Evolutionary conservation across 2,888 invertebrate genomes (phyloP).

Genomic region (Phyto melanocephala): DNA sequence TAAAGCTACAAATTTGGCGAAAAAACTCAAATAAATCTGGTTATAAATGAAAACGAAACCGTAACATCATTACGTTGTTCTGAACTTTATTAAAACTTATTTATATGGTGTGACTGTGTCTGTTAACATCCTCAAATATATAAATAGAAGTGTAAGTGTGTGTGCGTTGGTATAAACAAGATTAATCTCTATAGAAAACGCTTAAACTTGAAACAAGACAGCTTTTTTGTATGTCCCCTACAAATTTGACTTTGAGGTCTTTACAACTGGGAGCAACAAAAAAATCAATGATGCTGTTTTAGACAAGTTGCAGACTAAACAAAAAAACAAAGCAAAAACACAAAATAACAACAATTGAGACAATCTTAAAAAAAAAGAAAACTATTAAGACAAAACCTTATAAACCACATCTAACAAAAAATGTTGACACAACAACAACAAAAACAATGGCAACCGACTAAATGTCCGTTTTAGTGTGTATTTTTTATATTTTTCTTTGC

Average conservation of each 20-base stretch:
- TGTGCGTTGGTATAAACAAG: not conserved
- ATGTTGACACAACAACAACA: not conserved
- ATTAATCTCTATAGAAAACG: not conserved
- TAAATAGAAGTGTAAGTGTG: not conserved
- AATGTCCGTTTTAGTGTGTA: not conserved
- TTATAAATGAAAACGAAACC: constrained; percentile 62
- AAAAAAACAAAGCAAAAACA: not conserved
- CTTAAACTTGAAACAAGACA: constrained; percentile 4
- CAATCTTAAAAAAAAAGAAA: not conserved
- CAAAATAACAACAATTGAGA: not conserved
- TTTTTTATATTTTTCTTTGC: not conserved
- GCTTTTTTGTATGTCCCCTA: not conserved
- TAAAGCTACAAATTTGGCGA: not conserved
- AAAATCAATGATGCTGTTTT: constrained; percentile 6
- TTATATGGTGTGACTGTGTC: not conserved
- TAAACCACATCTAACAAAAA: not conserved
- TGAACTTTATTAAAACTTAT: not conserved
- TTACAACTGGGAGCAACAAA: not conserved
- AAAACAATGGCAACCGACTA: not conserved
- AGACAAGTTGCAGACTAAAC: constrained; percentile 16
- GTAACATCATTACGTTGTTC: constrained; percentile 21
- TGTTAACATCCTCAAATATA: no score
- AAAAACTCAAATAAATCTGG: constrained; percentile 40
- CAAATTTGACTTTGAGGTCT: not conserved
- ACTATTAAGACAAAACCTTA: constrained; percentile 1